A percentile compares a stretch with the other conserved stretches of the same genome.
These are phyloP conservation scores for Bursaphelenchus mucronatus DNA, from an alignment of 1,140 invertebrate species.

Conservation along the genomic window DNA sequence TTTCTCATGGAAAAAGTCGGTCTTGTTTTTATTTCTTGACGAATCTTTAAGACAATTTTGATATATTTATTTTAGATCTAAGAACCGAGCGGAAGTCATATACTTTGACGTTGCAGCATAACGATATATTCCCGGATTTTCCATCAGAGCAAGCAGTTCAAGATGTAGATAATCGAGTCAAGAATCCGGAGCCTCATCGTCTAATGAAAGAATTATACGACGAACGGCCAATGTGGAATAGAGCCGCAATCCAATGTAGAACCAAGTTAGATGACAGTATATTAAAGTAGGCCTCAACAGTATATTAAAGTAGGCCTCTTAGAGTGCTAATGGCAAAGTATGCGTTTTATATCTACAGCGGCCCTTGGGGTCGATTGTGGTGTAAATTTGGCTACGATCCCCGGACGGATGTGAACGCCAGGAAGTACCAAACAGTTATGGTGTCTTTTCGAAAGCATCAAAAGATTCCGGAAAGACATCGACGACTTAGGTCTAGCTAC, in stretches of 20 bases:
- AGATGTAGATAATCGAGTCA: slow-evolving; percentile 50
- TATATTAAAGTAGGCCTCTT: slow-evolving; percentile 45
- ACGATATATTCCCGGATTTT: slow-evolving; percentile 46
- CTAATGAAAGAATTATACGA: slow-evolving; percentile 48
- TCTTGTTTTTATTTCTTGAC: neutral
- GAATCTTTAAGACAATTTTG: neutral
- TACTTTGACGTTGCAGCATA: slow-evolving; percentile 49
- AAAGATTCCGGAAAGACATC: slow-evolving; percentile 53
- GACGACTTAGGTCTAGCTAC: slow-evolving; percentile 38
- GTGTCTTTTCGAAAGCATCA: slow-evolving; percentile 52
- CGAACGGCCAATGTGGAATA: slow-evolving; percentile 58
- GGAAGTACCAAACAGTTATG: slow-evolving; percentile 57
- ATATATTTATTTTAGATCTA: slow-evolving; percentile 43
- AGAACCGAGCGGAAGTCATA: slow-evolving; percentile 55
- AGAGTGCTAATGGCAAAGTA: slow-evolving; percentile 57
- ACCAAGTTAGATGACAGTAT: slow-evolving; percentile 50
- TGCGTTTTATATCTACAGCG: slow-evolving; percentile 58
- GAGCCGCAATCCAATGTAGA: slow-evolving; percentile 37
- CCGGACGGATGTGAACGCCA: slow-evolving; percentile 43
- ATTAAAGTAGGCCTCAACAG: slow-evolving; percentile 47
- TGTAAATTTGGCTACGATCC: slow-evolving; percentile 61
- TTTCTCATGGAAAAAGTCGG: slow-evolving; percentile 46
- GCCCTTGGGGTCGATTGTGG: slow-evolving; percentile 60
- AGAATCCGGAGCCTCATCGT: slow-evolving; percentile 53
- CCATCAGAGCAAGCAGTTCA: slow-evolving; percentile 44